phyloP scores from a whole-genome alignment of 2,888 invertebrate genomes.

The Achlya flavicornis region DNA sequence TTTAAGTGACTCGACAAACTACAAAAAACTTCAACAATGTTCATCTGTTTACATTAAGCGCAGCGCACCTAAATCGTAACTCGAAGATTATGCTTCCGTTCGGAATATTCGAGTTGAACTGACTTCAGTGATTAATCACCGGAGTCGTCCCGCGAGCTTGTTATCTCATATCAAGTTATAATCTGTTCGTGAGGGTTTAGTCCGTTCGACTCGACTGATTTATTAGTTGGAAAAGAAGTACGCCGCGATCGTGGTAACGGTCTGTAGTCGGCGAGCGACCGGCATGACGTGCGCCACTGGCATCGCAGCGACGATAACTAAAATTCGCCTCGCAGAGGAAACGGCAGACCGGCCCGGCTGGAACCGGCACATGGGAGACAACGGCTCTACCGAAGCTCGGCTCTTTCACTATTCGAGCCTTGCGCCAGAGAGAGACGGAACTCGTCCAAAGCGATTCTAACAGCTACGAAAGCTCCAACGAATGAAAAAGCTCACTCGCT shows the following conservation, averaged over 20 bases:
- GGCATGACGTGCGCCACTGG: constrained; percentile 67
- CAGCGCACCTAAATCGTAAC: constrained; percentile 62
- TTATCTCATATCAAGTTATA: constrained; percentile 76
- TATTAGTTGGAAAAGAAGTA: constrained; percentile 73
- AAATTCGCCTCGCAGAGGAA: constrained; percentile 40
- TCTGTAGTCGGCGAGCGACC: constrained; percentile 48
- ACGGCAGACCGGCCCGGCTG: constrained; percentile 12
- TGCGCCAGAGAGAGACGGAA: constrained; percentile 63
- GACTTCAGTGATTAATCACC: constrained; percentile 72
- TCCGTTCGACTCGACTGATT: constrained; percentile 68
- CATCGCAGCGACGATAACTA: constrained; percentile 76
- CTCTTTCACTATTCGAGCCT: constrained; percentile 38
- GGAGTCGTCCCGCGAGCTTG: constrained; percentile 57
- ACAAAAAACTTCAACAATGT: constrained; percentile 71
- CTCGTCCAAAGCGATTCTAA: constrained; percentile 40
- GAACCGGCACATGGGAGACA: constrained; percentile 36
- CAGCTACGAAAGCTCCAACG: constrained; percentile 55
- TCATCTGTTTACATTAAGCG: constrained; percentile 69
- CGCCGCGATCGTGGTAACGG: constrained; percentile 70
- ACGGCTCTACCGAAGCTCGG: constrained; percentile 48
- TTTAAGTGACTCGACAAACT: constrained; percentile 62
- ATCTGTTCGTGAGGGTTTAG: constrained; percentile 72
- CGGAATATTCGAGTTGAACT: constrained; percentile 60
- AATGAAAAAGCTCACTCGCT: constrained; percentile 65
- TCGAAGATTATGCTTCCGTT: constrained; percentile 65